Conservation (phyloP, 2,797 vertebrate genomes). For the Myotis daubentonii region DNA sequence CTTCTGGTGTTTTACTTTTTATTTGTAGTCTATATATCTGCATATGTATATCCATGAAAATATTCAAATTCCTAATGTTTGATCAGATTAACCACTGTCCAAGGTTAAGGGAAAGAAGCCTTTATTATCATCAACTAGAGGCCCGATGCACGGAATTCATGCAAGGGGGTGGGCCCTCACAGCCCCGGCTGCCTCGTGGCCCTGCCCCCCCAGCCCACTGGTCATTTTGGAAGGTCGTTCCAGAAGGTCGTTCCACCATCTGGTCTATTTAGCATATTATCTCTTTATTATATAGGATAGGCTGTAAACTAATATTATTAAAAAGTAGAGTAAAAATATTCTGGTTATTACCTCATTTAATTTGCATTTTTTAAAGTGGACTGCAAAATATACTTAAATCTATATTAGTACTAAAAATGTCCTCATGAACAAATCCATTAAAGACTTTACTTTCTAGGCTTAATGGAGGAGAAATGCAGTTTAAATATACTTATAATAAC, state of each 20-base stretch:
- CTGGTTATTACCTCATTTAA: conserved; percentile 28
- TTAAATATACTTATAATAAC: conserved; percentile 57
- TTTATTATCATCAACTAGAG: neutral
- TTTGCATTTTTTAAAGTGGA: conserved; percentile 18
- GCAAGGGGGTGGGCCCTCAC: no score
- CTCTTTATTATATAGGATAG: no score
- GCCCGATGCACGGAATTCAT: no score
- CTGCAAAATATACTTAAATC: conserved; percentile 41
- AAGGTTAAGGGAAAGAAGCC: conserved; percentile 37
- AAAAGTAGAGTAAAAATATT: conserved; percentile 28
- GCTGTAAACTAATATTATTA: neutral
- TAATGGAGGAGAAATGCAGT: conserved; percentile 22
- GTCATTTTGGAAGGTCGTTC: no score
- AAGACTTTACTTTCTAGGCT: conserved; percentile 25
- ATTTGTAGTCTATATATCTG: neutral
- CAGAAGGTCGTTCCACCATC: no score
- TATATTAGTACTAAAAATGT: conserved; percentile 52
- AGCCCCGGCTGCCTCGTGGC: no score
- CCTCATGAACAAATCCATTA: conserved; percentile 48
- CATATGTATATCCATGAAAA: neutral
- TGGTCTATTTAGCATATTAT: no score
- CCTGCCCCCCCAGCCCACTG: no score
- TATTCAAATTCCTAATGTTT: conserved; percentile 42
- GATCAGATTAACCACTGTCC: neutral
- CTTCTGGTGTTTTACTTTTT: neutral